phyloP scores from a whole-genome alignment of 2,888 invertebrate genomes.

The Lysandra coridon region DNA sequence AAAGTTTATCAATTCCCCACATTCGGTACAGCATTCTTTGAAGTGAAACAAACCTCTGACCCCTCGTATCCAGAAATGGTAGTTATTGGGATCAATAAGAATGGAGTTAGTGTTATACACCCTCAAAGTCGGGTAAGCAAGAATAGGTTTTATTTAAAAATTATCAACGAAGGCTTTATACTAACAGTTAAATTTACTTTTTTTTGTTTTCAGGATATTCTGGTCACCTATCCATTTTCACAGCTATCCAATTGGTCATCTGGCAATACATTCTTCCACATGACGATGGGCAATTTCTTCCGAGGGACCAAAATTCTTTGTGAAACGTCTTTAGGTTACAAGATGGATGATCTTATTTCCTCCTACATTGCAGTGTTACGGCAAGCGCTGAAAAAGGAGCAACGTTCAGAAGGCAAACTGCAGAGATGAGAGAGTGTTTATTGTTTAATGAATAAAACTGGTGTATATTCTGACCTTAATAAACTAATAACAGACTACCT shows the following conservation, averaged over 20 bases:
- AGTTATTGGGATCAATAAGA: slow-evolving; percentile 93
- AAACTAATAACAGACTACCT: background rate
- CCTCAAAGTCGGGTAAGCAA: slow-evolving; percentile 88
- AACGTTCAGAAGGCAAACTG: slow-evolving; percentile 39
- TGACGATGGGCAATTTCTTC: slow-evolving; percentile 97
- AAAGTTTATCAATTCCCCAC: slow-evolving; percentile 89
- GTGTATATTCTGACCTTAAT: background rate
- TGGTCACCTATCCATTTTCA: slow-evolving; percentile 91
- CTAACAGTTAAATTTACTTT: slow-evolving; percentile 22
- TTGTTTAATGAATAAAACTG: background rate
- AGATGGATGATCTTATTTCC: slow-evolving; percentile 97
- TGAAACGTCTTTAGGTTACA: slow-evolving; percentile 95
- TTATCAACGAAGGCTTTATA: background rate
- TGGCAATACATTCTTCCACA: slow-evolving; percentile 96
- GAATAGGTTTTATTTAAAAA: background rate
- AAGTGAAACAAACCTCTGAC: slow-evolving; percentile 95
- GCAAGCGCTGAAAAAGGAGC: slow-evolving; percentile 57
- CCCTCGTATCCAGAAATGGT: slow-evolving; percentile 92
- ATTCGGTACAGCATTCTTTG: slow-evolving; percentile 97
- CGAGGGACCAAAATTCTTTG: slow-evolving; percentile 93
- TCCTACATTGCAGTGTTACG: slow-evolving; percentile 88
- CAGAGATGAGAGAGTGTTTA: background rate
- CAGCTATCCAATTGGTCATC: slow-evolving; percentile 97
- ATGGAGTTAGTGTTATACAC: slow-evolving; percentile 94
- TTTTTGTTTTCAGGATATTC: slow-evolving; percentile 82